A percentile compares a stretch with the other conserved stretches of the same genome.
phyloP scores from a whole-genome alignment of 53 echinoderm and acorn worm species.

The Echinometra lucunter region DNA sequence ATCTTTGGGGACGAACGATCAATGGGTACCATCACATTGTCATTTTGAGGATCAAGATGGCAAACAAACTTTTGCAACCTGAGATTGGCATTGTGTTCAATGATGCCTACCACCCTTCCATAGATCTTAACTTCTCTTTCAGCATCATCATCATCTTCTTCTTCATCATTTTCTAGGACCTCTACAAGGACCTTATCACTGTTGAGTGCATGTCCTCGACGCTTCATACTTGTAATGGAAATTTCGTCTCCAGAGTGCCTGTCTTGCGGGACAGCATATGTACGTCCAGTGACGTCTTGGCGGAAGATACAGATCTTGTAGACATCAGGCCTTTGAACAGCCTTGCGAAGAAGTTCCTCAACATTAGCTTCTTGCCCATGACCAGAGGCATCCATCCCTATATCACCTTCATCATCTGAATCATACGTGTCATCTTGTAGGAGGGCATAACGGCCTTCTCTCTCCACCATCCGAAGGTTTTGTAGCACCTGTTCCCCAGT shows the following conservation, averaged over 20 bases:
- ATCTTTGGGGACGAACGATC: conserved; percentile 85
- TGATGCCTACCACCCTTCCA: conserved; percentile 82
- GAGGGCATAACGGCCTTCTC: conserved; percentile 37
- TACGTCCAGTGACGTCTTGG: conserved; percentile 78
- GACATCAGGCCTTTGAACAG: conserved; percentile 73
- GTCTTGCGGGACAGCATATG: conserved; percentile 81
- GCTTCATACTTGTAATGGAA: conserved; percentile 79
- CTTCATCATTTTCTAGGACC: conserved; percentile 75
- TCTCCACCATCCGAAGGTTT: conserved; percentile 77
- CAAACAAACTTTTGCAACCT: conserved; percentile 83
- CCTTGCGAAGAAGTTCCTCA: conserved; percentile 46
- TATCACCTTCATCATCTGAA: conserved; percentile 56
- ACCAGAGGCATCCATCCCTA: not conserved
- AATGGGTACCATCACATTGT: conserved; percentile 90
- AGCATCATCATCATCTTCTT: conserved; percentile 31
- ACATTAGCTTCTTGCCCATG: not conserved
- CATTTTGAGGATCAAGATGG: conserved; percentile 84
- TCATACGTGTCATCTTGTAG: conserved; percentile 32
- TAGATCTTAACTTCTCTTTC: conserved; percentile 76
- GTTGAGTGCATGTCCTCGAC: conserved; percentile 84
- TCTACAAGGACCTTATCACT: conserved; percentile 83
- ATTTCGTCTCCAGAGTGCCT: conserved; percentile 77
- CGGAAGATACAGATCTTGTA: conserved; percentile 88
- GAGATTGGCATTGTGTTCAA: conserved; percentile 76
- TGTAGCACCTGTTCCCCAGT: not conserved